Conservation (phyloP, 1,140 invertebrate genomes). For the Ceratosolen fusciceps region DNA sequence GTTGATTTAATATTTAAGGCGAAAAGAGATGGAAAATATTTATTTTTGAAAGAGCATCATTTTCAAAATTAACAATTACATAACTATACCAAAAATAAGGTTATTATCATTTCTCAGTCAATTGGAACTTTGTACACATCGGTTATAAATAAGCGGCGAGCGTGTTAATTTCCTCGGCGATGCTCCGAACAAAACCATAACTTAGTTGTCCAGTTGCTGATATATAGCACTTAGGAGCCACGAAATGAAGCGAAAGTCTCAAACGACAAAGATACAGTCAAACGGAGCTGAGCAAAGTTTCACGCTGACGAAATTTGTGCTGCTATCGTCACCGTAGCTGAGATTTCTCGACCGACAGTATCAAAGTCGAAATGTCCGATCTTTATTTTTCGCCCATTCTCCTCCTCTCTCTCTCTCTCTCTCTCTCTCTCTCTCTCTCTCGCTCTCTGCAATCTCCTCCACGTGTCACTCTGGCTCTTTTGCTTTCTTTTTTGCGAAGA, state of each 20-base stretch:
- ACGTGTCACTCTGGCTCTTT: too few relatives aligned
- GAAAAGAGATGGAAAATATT: neutral
- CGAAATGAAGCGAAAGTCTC: neutral
- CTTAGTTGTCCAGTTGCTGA: neutral
- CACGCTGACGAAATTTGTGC: neutral
- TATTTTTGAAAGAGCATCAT: neutral
- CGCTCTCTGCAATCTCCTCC: too few relatives aligned
- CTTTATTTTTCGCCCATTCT: neutral
- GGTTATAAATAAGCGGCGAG: neutral
- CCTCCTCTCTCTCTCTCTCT: neutral
- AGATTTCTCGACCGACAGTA: neutral
- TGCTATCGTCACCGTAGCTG: neutral
- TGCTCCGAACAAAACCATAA: neutral
- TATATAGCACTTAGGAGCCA: neutral
- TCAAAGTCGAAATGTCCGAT: neutral
- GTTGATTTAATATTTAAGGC: neutral
- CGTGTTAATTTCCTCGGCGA: neutral
- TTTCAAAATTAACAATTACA: neutral
- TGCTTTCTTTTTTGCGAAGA: too few relatives aligned
- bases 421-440: too few relatives aligned
- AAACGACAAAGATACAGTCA: neutral
- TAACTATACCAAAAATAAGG: neutral
- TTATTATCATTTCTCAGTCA: neutral
- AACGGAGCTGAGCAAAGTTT: neutral
- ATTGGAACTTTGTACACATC: neutral